Base-by-base conservation (phyloP, 2,797 vertebrate genomes). In the Clarias fuscus region DNA sequence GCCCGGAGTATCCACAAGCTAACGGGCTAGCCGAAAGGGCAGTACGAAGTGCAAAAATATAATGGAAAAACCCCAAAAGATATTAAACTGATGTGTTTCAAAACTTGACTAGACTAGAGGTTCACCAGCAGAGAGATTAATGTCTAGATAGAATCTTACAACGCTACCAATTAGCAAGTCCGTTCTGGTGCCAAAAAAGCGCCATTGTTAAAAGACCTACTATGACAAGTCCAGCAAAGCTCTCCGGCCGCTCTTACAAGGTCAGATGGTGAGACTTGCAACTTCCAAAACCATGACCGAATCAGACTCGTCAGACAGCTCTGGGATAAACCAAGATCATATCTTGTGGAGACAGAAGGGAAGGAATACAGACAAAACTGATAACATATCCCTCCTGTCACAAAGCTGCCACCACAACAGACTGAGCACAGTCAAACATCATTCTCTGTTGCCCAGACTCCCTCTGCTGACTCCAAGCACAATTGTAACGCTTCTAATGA, bases 101-200 rank as follows among this genome's bases (percentile, higher is more conserved):
- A 7, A 85, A 85, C 17, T 40, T 81, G 20, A 18, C 43, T 22
- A 86, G 71, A 30, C 37, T 91, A 30, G 90, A 7, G 85, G 83
- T 0, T 90, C 88, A 4, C 0, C 0, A 17, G 85, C 86, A 5
- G 56, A 90, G 27, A 40, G 62, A 13, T 85, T 90, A 0, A 71
- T 90, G 78, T 89, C 89, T 24, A 18, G 65, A 30, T 80, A 88
- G 6, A 88, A 88, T 18, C 13, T 30, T 0, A 0, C 86, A 76
- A 53, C 73, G 2, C 7, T 72, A 15, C 67, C 67, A 58, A 58
- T 58, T 17, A 58, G 56, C 17, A 58, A 14, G 17, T 15, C 14
- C 3, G 4, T 11, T 3, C 56, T 58, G 56, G 15, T 17, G 17
- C 15, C 56, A 14, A 58, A 62, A 62, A 24, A 62, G 61, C 61